Evolutionary conservation across 2,888 invertebrate species (phyloP), one percentile per base, ranked within the genome.

Genomic region (Clitarchus hookeri): DNA sequence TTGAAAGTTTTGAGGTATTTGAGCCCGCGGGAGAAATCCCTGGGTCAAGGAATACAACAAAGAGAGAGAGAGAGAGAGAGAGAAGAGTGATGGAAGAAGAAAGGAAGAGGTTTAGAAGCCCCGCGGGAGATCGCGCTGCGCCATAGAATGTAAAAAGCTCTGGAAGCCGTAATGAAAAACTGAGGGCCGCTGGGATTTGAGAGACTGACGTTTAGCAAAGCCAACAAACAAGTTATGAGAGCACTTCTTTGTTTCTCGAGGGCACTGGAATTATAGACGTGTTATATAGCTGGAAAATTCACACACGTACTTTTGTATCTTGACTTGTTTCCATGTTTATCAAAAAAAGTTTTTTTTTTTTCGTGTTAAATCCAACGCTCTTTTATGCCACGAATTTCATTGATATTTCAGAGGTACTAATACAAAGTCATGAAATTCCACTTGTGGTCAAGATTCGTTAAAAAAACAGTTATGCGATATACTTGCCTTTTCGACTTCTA

Each of bases 1-100:
- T 65, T 65, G 65, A n/a, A 65, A 65, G 65, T 65, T 65, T 65
- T 65, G 65, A 65, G 65, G 65, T 65, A 65, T 65, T 65, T 65
- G 65, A 65, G 65, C 23, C 65, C 65, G 65, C 16, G 65, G 53
- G n/a, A 19, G 65, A n/a, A 65, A n/a, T n/a, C 65, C 65, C n/a
- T 3, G 65, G 65, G 19, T n/a, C 19, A 65, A 65, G 65, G 65
- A 65, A 65, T 65, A 65, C 65, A 65, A 65, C 19, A 65, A 65
- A 65, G 16, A n/a, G 16, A 65, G n/a, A 65, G 65, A 16, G 65
- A 65, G 16, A 16, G 65, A 65, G 65, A 65, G 65, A 23, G 16
- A 65, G 65, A 65, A n/a, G 65, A 19, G 65, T 3, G 36, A 53
- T 16, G 65, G 16, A 65, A 1, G 65, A 65, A 19, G 16, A 19